phyloP scores from a whole-genome alignment of 2,888 invertebrate genomes.

The Exocentrus adspersus region DNA sequence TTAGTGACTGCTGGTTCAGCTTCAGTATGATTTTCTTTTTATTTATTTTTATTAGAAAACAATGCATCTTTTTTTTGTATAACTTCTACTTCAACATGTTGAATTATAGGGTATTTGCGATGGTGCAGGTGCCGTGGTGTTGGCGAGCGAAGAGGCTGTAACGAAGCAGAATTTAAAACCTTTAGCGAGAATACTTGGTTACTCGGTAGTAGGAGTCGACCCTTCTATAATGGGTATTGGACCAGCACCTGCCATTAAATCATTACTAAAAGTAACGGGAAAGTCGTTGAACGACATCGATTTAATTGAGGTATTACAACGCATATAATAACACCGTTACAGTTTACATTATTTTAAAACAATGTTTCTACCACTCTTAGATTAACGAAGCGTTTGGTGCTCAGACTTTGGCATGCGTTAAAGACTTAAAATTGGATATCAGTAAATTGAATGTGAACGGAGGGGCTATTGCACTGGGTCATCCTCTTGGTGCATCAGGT shows the following conservation, averaged over 20 bases:
- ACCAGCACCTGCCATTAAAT: constrained; percentile 92
- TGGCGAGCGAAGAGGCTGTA: constrained; percentile 92
- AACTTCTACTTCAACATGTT: no score
- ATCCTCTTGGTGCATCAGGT: constrained; percentile 96
- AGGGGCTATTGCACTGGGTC: constrained; percentile 97
- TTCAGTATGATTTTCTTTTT: constrained; percentile 72
- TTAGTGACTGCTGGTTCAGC: constrained; percentile 94
- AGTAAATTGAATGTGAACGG: constrained; percentile 94
- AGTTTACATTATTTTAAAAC: background rate
- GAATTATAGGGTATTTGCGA: constrained; percentile 89
- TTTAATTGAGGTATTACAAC: constrained; percentile 88
- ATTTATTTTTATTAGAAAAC: no score
- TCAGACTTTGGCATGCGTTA: constrained; percentile 92
- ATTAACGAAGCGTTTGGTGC: constrained; percentile 99
- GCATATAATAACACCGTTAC: no score
- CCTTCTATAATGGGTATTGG: constrained; percentile 99
- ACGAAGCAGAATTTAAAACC: constrained; percentile 85
- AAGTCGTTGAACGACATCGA: constrained; percentile 88
- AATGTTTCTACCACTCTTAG: constrained; percentile 63
- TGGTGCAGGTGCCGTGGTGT: constrained; percentile 92
- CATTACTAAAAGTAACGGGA: constrained; percentile 82
- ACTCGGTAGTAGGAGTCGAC: constrained; percentile 93
- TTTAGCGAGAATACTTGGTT: constrained; percentile 90
- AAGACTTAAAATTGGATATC: constrained; percentile 86
- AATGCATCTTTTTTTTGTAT: no score